Percentiles rank a stretch among this genome's conserved stretches.
Conservation (phyloP, 1,140 invertebrate species). For the Mylabris phalerata region DNA sequence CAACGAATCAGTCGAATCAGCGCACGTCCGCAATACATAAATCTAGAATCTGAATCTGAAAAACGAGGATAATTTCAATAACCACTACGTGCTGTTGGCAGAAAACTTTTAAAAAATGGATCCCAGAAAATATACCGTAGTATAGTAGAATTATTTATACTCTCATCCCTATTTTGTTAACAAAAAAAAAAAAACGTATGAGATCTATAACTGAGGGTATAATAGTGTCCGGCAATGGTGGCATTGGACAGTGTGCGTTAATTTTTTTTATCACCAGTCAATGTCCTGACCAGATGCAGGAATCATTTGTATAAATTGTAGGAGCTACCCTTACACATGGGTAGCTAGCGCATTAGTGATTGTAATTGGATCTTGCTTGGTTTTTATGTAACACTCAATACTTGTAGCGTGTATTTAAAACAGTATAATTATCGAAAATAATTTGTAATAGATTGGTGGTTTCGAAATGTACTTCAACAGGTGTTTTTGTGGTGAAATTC, state of each 20-base stretch:
- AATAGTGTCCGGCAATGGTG: constrained; percentile 23
- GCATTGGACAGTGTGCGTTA: constrained; percentile 8
- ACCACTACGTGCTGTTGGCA: constrained; percentile 28
- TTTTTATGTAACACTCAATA: background rate
- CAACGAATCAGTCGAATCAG: too few species aligned
- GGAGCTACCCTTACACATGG: constrained; percentile 24
- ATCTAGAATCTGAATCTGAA: constrained; percentile 22
- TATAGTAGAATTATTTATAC: too few species aligned
- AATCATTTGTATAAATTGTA: constrained; percentile 23
- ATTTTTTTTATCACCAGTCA: constrained; percentile 22
- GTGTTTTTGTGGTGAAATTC: background rate
- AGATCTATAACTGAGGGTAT: constrained; percentile 24
- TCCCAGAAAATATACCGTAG: constrained; percentile 6
- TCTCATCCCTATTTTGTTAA: too few species aligned
- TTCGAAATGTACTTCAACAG: background rate
- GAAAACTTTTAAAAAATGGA: constrained; percentile 27
- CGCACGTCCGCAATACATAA: too few species aligned
- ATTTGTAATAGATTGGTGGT: background rate
- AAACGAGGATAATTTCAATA: constrained; percentile 30
- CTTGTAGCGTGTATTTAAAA: background rate
- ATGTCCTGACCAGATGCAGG: constrained; percentile 21
- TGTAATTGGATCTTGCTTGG: background rate
- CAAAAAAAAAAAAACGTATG: constrained; percentile 7
- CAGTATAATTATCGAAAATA: background rate
- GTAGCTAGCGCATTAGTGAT: constrained; percentile 13